phyloP scores from a whole-genome alignment of 2,113 vertebrate species.

The Centropristis striata region DNA sequence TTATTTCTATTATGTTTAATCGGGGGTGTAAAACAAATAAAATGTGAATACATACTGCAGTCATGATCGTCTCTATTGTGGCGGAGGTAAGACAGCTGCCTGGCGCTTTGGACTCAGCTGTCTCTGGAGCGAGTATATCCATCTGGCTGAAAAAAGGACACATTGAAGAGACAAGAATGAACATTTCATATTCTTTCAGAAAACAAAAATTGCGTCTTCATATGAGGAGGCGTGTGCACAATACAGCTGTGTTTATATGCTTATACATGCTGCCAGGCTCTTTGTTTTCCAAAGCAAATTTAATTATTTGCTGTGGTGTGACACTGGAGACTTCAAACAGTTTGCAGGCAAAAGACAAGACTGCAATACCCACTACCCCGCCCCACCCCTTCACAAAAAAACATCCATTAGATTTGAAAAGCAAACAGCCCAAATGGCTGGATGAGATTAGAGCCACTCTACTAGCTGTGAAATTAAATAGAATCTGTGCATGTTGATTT shows the following conservation, averaged over 20 bases:
- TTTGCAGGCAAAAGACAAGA: slow-evolving; percentile 67
- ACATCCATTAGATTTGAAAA: slow-evolving; percentile 79
- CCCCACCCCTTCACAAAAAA: slow-evolving; percentile 38
- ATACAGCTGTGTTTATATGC: slow-evolving; percentile 56
- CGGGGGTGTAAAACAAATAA: neutral
- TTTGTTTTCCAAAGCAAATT: slow-evolving; percentile 71
- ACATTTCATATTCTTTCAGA: slow-evolving; percentile 51
- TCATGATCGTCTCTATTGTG: neutral
- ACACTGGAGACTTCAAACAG: slow-evolving; percentile 75
- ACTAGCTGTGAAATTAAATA: slow-evolving; percentile 85
- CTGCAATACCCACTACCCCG: slow-evolving; percentile 34
- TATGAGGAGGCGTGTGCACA: slow-evolving; percentile 41
- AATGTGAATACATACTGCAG: slow-evolving; percentile 50
- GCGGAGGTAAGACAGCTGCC: slow-evolving; percentile 9
- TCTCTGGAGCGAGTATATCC: slow-evolving; percentile 17
- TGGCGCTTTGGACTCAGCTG: slow-evolving; percentile 6
- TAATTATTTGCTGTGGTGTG: slow-evolving; percentile 70
- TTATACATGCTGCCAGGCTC: slow-evolving; percentile 34
- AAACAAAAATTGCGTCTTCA: slow-evolving; percentile 42
- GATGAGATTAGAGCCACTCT: slow-evolving; percentile 82
- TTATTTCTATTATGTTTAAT: neutral
- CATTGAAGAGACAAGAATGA: slow-evolving; percentile 23
- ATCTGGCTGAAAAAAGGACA: slow-evolving; percentile 34
- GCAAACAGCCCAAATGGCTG: slow-evolving; percentile 77
- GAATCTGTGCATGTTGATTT: slow-evolving; percentile 82